A percentile compares a stretch with the other conserved stretches of the same genome.
Conservation (phyloP, 92 coral and sea anemone genomes). For the Actinostola sp. region DNA sequence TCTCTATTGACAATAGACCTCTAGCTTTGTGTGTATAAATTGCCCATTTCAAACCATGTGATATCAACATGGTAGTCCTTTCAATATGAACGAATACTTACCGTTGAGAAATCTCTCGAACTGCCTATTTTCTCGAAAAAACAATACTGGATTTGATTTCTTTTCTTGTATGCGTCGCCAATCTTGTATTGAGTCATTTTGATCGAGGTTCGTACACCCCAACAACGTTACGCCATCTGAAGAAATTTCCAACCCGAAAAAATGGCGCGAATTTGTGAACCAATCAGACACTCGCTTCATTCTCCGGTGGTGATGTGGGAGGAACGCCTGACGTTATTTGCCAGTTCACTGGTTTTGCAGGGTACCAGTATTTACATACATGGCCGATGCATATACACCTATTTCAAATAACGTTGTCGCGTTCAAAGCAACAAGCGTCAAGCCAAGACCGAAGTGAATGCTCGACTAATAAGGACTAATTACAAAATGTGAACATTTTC, state of each 20-base stretch:
- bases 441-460: too few relatives aligned
- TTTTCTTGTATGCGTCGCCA: not conserved
- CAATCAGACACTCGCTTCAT: constrained; percentile 16
- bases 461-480: too few relatives aligned
- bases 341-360: not conserved
- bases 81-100: constrained; percentile 1
- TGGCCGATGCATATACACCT: too few relatives aligned
- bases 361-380: not conserved
- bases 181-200: not conserved
- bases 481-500: too few relatives aligned
- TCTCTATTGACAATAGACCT: too few relatives aligned
- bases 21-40: too few relatives aligned
- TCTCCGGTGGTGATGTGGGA: not conserved
- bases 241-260: not conserved
- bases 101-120: not conserved
- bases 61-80: too few relatives aligned
- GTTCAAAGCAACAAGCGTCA: too few relatives aligned
- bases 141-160: not conserved
- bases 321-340: constrained; percentile 8
- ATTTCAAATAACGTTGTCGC: too few relatives aligned
- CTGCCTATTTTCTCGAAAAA: not conserved
- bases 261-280: constrained; percentile 13
- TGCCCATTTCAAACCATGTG: too few relatives aligned
- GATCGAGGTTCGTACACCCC: too few relatives aligned
- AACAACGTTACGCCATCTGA: not conserved